phyloP scores from a whole-genome alignment of 2,113 vertebrate species.

The Malurus elegans region DNA sequence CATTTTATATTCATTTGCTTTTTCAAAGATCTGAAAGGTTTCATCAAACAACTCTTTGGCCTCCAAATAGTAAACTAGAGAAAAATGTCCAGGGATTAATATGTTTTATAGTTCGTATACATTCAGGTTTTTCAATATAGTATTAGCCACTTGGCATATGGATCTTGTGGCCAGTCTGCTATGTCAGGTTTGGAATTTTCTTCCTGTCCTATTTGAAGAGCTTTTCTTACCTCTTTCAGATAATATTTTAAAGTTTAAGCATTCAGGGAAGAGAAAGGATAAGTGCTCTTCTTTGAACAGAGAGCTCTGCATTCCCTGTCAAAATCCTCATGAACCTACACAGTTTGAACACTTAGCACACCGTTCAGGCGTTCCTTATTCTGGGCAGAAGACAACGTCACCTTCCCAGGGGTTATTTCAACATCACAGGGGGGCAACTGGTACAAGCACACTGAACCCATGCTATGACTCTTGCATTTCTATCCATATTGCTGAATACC shows the following conservation, averaged over 20 bases:
- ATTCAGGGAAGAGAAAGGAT: background rate
- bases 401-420: background rate
- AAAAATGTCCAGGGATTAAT: background rate
- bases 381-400: rapidly evolving
- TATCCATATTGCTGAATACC: background rate
- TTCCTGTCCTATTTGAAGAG: background rate
- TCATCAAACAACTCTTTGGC: background rate
- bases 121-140: background rate
- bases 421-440: background rate
- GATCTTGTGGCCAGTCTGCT: background rate
- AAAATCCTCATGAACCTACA: background rate
- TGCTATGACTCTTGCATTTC: background rate
- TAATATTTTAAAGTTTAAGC: background rate
- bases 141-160: background rate
- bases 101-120: background rate
- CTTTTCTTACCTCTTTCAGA: background rate
- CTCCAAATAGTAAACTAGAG: background rate
- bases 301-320: background rate
- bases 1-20: background rate
- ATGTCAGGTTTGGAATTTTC: background rate
- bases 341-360: background rate
- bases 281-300: background rate
- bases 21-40: background rate
- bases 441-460: background rate
- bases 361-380: background rate